Conservation (phyloP, 2,888 invertebrate genomes). For the Alitta virens region DNA sequence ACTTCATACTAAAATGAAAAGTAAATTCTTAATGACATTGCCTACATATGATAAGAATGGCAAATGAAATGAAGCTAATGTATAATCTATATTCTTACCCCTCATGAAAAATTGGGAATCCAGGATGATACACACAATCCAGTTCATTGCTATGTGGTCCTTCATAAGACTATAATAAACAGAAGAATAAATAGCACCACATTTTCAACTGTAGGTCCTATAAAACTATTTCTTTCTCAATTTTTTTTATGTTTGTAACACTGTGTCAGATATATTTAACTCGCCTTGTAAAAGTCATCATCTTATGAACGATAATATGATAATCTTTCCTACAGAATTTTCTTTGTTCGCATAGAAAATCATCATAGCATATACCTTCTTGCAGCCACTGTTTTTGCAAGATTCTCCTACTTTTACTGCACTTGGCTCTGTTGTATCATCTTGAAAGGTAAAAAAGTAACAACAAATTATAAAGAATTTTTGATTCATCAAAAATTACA, state of each 20-base stretch:
- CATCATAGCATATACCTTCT: neutral
- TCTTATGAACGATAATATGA: too few species aligned
- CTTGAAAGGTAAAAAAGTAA: too few species aligned
- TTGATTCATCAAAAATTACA: neutral
- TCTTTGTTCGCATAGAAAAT: neutral
- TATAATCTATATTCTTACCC: constrained; percentile 60
- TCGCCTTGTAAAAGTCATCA: too few species aligned
- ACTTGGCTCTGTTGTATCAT: neutral
- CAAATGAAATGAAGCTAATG: neutral
- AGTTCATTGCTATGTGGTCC: constrained; percentile 21
- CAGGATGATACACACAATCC: constrained; percentile 79
- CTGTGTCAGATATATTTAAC: too few species aligned
- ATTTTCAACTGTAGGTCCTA: too few species aligned
- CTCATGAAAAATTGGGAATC: constrained; percentile 91
- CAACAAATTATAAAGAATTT: neutral
- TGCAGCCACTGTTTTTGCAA: constrained; percentile 4
- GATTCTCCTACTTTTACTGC: neutral
- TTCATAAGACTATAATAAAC: constrained; percentile 5
- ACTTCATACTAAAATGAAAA: constrained; percentile 68
- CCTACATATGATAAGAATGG: neutral
- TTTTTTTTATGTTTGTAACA: too few species aligned
- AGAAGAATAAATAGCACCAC: neutral
- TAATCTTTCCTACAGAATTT: too few species aligned
- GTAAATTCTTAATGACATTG: neutral
- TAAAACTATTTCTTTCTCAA: too few species aligned